Evolutionary conservation across 2,888 invertebrate genomes (phyloP).

Genomic region (Hypena proboscidalis): DNA sequence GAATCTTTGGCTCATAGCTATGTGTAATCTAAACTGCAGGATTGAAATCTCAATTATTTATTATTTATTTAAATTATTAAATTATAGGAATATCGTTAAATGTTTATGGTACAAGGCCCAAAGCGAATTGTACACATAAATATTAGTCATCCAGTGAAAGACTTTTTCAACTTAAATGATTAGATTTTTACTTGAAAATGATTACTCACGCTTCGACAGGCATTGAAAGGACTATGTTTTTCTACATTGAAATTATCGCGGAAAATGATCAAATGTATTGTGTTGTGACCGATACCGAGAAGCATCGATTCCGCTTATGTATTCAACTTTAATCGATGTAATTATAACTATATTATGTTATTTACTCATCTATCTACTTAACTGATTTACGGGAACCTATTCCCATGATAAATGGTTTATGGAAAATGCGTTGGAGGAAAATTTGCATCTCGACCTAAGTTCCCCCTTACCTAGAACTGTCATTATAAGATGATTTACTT

Average conservation of each 20-base stretch:
- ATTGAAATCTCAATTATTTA: too few species aligned
- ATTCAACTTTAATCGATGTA: slow-evolving; percentile 22
- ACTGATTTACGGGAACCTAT: slow-evolving; percentile 23
- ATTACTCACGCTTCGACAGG: slow-evolving; percentile 3
- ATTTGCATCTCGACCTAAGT: not conserved
- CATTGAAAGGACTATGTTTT: slow-evolving; percentile 5
- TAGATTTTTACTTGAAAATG: slow-evolving; percentile 1
- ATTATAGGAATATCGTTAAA: too few species aligned
- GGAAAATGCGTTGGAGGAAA: slow-evolving; percentile 10
- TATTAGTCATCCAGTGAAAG: slow-evolving; percentile 7
- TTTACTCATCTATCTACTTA: slow-evolving; percentile 17
- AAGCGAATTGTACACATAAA: not conserved
- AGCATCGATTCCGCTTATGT: slow-evolving; percentile 17
- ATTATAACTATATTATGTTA: slow-evolving; percentile 24
- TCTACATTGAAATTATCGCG: slow-evolving; percentile 17
- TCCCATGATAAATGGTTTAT: not conserved
- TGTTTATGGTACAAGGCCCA: too few species aligned
- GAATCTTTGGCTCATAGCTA: too few species aligned
- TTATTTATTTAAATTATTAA: too few species aligned
- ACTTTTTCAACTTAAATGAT: not conserved
- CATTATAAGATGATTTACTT: too few species aligned
- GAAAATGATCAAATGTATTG: slow-evolving; percentile 23
- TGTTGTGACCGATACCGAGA: slow-evolving; percentile 30
- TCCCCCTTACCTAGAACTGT: too few species aligned
- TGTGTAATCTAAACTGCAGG: too few species aligned